Evolutionary conservation across 2,797 vertebrate genomes (phyloP).

Genomic region (Syngnathus acus): DNA sequence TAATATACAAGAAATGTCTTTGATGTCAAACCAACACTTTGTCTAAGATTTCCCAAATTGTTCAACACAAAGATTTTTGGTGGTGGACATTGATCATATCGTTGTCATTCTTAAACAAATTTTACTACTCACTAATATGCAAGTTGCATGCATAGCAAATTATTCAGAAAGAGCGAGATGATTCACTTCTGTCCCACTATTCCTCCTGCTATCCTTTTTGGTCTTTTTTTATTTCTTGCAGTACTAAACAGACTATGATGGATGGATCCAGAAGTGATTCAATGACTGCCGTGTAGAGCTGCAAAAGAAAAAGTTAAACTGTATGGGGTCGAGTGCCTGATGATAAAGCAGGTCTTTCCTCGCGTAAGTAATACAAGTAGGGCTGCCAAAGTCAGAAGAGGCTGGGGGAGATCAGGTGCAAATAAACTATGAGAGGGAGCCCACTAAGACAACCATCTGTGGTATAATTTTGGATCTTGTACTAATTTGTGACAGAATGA

Average conservation of each 20-base stretch:
- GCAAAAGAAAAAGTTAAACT: neutral
- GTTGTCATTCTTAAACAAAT: neutral
- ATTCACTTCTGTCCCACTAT: neutral
- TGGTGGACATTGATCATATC: neutral
- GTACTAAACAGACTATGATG: conserved; percentile 4
- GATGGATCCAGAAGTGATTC: conserved; percentile 1
- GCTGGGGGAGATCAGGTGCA: neutral
- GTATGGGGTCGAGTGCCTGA: neutral
- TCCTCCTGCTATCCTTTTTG: neutral
- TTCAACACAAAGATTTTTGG: no score
- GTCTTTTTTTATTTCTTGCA: neutral
- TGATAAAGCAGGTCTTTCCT: neutral
- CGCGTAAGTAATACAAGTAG: neutral
- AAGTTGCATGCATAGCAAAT: neutral
- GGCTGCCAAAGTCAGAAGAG: neutral
- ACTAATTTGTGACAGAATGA: neutral
- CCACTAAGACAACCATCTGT: neutral
- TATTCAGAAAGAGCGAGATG: neutral
- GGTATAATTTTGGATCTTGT: neutral
- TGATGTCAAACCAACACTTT: neutral
- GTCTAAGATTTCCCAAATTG: no score
- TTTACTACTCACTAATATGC: no score
- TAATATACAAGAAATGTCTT: neutral
- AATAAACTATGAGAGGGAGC: neutral
- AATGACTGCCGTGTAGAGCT: neutral